Evolutionary conservation across 1,140 invertebrate genomes (phyloP).

Genomic region (Zaprionus taronus): DNA sequence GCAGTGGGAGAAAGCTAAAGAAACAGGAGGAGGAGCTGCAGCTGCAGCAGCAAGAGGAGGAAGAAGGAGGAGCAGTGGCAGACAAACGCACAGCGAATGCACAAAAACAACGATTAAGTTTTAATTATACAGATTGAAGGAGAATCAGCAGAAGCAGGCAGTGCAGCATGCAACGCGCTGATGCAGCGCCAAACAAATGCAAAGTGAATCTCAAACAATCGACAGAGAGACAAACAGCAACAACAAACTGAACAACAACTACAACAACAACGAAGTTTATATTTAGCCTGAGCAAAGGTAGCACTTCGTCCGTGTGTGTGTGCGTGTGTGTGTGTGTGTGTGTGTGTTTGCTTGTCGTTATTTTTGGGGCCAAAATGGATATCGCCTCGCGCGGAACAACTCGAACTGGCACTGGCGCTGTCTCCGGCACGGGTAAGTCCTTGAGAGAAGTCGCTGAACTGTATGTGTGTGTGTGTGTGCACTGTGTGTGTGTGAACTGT

Average conservation of each 20-base stretch:
- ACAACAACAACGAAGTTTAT: conserved; percentile 47
- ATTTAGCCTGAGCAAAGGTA: conserved; percentile 45
- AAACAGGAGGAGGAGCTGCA: background rate
- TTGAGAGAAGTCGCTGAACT: conserved; percentile 57
- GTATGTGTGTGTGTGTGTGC: background rate
- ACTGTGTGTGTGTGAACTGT: background rate
- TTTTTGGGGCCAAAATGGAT: conserved; percentile 73
- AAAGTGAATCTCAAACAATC: conserved; percentile 57
- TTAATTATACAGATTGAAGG: conserved; percentile 59
- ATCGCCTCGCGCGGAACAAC: conserved; percentile 63
- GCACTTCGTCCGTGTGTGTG: conserved; percentile 22
- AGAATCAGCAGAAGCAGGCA: background rate
- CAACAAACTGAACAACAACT: conserved; percentile 16
- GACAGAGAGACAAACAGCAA: conserved; percentile 31
- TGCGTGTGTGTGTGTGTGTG: conserved; percentile 49
- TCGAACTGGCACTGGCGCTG: conserved; percentile 49
- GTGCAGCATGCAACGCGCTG: conserved; percentile 4
- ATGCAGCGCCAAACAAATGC: conserved; percentile 24
- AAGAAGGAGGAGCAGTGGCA: background rate
- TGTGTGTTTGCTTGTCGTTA: conserved; percentile 53
- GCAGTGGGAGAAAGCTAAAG: conserved; percentile 11
- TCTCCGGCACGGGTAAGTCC: conserved; percentile 65
- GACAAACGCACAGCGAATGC: conserved; percentile 44
- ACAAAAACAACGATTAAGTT: conserved; percentile 64
- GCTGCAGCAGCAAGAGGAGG: conserved; percentile 3